These are phyloP conservation scores for Linnaemya tessellans DNA, from an alignment of 2,888 invertebrate species.

Conservation along the genomic window DNA sequence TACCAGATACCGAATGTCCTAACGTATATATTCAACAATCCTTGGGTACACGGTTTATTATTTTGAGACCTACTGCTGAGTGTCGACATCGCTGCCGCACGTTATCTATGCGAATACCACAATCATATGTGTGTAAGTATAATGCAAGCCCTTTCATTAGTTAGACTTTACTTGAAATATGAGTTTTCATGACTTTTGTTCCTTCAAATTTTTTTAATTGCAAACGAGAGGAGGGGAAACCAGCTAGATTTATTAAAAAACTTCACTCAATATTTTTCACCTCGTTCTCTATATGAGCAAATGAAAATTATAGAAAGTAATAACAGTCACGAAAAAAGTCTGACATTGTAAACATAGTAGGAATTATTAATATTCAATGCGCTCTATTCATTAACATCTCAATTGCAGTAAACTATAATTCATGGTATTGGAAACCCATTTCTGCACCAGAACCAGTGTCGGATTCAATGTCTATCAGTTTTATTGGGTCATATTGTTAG, in stretches of 20 bases:
- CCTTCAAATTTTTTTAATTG: too few relatives aligned
- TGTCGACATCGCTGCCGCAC: conserved; percentile 89
- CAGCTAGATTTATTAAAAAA: too few relatives aligned
- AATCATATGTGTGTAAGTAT: conserved; percentile 90
- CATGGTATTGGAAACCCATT: conserved; percentile 90
- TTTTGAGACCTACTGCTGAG: conserved; percentile 90
- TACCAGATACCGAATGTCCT: conserved; percentile 93
- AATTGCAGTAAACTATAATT: conserved; percentile 88
- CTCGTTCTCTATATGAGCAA: too few relatives aligned
- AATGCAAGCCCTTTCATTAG: too few relatives aligned
- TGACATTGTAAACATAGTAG: too few relatives aligned
- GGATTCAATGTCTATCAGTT: conserved; percentile 85
- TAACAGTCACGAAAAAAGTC: too few relatives aligned
- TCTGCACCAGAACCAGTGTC: conserved; percentile 86
- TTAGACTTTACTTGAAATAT: too few relatives aligned
- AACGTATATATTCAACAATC: conserved; percentile 90
- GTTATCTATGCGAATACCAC: conserved; percentile 88
- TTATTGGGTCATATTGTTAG: conserved; percentile 88
- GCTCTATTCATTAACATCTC: conserved; percentile 35
- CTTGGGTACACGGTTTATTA: conserved; percentile 88
- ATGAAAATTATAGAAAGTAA: too few relatives aligned
- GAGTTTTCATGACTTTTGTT: too few relatives aligned
- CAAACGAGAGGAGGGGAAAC: too few relatives aligned
- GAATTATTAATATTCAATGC: background rate
- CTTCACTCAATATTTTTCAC: too few relatives aligned